These are phyloP conservation scores for Ypsolopha scabrella DNA, from an alignment of 2,888 invertebrate genomes.

Conservation along the genomic window DNA sequence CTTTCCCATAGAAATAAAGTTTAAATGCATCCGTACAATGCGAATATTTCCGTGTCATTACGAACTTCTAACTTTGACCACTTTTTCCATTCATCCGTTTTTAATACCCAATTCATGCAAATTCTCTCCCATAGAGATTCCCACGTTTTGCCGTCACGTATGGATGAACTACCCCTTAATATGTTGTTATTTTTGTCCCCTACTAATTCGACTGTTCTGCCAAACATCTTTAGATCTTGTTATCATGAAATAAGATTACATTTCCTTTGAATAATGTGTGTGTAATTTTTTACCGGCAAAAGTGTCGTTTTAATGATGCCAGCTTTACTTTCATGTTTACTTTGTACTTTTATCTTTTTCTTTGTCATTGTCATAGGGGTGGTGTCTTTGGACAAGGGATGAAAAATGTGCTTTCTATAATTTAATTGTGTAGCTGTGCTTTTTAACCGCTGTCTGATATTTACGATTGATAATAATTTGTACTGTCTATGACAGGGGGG, in stretches of 20 bases:
- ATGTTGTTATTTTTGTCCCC: constrained; percentile 3
- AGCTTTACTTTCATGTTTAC: constrained; percentile 50
- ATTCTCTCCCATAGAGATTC: constrained; percentile 7
- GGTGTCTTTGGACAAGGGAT: constrained; percentile 52
- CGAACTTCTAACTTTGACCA: constrained; percentile 23
- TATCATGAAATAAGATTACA: no score
- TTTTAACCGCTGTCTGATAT: constrained; percentile 32
- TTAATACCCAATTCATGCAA: neutral
- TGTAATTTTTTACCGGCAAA: constrained; percentile 5
- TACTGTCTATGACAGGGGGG: neutral
- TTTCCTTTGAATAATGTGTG: neutral
- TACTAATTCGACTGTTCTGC: no score
- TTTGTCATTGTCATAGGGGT: constrained; percentile 41
- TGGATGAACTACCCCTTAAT: no score
- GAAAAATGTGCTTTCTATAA: constrained; percentile 43
- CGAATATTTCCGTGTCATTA: constrained; percentile 44
- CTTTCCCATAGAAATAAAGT: neutral
- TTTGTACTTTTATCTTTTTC: constrained; percentile 51
- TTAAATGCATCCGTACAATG: constrained; percentile 23
- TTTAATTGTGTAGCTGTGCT: constrained; percentile 23
- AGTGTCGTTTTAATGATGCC: constrained; percentile 55
- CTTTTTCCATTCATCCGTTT: neutral
- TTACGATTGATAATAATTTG: constrained; percentile 15
- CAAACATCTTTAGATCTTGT: no score
- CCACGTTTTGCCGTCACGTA: constrained; percentile 3